phyloP scores from a whole-genome alignment of 2,797 vertebrate species.

The Sebastes oblongus region DNA sequence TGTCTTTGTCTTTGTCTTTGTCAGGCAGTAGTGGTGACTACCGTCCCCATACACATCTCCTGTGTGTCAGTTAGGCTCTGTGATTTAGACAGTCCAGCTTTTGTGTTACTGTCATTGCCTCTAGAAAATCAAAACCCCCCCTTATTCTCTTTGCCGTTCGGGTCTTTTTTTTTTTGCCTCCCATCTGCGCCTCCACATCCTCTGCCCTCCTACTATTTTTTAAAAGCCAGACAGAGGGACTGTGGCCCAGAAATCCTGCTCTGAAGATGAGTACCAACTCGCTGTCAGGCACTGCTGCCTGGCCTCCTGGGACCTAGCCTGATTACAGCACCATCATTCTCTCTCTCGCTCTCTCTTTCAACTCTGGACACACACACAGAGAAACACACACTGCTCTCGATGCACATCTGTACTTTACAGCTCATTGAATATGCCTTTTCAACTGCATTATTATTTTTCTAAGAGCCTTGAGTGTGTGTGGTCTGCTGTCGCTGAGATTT shows the following conservation, averaged over 20 bases:
- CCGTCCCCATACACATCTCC: neutral
- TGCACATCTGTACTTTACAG: conserved; percentile 49
- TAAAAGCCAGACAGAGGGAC: conserved; percentile 48
- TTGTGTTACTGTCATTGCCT: conserved; percentile 33
- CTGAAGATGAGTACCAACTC: conserved; percentile 57
- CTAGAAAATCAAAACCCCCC: conserved; percentile 23
- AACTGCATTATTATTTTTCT: conserved; percentile 56
- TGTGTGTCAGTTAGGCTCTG: conserved; percentile 11
- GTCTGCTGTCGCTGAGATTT: conserved; percentile 26
- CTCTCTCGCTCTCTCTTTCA: conserved; percentile 28
- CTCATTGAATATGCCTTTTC: conserved; percentile 60
- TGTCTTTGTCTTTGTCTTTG: neutral
- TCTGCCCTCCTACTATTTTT: conserved; percentile 8
- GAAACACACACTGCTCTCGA: neutral
- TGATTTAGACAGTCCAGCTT: conserved; percentile 25
- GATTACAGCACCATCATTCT: conserved; percentile 69
- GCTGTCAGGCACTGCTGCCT: conserved; percentile 63
- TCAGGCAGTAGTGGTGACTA: neutral
- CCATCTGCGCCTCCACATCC: neutral
- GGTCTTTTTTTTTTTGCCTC: neutral
- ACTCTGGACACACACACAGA: neutral
- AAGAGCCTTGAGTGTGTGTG: conserved; percentile 17
- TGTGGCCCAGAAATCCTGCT: conserved; percentile 73
- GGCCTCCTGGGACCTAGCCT: conserved; percentile 75
- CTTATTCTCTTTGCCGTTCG: neutral